Conservation (phyloP, 2,797 vertebrate species). For the Notoglanidium macrostoma region DNA sequence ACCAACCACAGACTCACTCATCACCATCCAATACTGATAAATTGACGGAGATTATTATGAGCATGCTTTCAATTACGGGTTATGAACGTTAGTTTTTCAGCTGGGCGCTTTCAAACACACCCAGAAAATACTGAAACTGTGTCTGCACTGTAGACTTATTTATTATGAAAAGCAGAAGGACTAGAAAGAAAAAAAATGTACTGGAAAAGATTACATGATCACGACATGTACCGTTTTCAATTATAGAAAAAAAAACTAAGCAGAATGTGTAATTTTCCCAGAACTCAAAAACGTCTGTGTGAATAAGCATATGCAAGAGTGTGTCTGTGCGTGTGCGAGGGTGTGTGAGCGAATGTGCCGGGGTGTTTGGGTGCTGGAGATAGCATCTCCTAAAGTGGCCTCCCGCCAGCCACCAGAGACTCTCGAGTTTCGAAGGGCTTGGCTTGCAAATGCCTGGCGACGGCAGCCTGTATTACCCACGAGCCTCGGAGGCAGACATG, state of each 20-base stretch:
- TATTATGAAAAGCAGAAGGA: slow-evolving; percentile 30
- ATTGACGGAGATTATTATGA: slow-evolving; percentile 1
- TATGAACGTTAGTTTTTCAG: slow-evolving; percentile 10
- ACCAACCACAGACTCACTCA: slow-evolving; percentile 33
- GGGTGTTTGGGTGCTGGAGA: slow-evolving; percentile 65
- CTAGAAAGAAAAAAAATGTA: background rate
- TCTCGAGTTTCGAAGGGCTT: slow-evolving; percentile 72
- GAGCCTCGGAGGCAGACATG: slow-evolving; percentile 67
- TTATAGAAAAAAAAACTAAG: background rate
- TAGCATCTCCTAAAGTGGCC: slow-evolving; percentile 68
- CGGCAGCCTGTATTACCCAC: slow-evolving; percentile 64
- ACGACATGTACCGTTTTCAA: background rate
- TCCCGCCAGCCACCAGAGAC: slow-evolving; percentile 66
- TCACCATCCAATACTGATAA: slow-evolving; percentile 32
- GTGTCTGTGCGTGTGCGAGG: slow-evolving; percentile 24
- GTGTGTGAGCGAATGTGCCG: slow-evolving; percentile 38
- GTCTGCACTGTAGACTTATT: background rate
- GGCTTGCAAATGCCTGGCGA: slow-evolving; percentile 58
- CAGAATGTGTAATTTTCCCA: background rate
- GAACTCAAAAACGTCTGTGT: slow-evolving; percentile 25
- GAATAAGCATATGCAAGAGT: slow-evolving; percentile 17
- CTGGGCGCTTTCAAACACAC: slow-evolving; percentile 11
- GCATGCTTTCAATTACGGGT: slow-evolving; percentile 41
- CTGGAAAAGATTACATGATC: slow-evolving; percentile 15
- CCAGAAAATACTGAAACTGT: background rate